Evolutionary conservation across 2,888 invertebrate species (phyloP), one percentile per base, ranked within the genome.

Genomic region (Rutpela maculata): DNA sequence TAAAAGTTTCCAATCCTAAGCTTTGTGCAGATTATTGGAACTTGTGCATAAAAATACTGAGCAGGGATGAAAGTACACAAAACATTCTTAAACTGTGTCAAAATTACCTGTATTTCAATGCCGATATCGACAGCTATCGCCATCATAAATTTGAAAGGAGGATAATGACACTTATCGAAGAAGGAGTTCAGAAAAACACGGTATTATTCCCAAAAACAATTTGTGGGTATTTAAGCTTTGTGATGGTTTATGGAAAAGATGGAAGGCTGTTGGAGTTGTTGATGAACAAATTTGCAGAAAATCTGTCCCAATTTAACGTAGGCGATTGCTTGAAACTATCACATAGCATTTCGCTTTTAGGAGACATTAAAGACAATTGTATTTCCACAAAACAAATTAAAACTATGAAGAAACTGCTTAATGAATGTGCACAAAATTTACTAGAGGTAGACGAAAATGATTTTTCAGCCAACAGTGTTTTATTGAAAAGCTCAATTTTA

Each of bases 21-120:
- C 65, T 91, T 11, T 91, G 91, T 80, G 85, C 91, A 79, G 75
- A 81, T 3, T 92, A 91, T 81, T 92, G 92, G 92, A 84, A 88
- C 10, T 87, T 87, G 70, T 87, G 91, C 0, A 74, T 91, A 0
- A 68, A 85, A 1, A 83, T 88, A 59, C 76, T 92, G 56, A 83
- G 89, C 10, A 75, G 80, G 1, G 80, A 85, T 31, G 74, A 83
- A 0, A 80, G 88, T 59, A 78, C 85, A n/a, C 82, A 87, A 57
- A 85, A 86, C 65, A 83, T 91, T 57, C 76, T 91, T 10, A 88
- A 87, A 38, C 87, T 91, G 55, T 91, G 91, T 77, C 89, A 91
- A 74, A 90, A 91, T 75, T 93, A 93, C 82, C 90, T 92, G 89
- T 89, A 90, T 83, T 92, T 92, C 82, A 91, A 91, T 79, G 91